Evolutionary conservation across 2,888 invertebrate genomes (phyloP).

Genomic region (Leptogaster cylindrica): DNA sequence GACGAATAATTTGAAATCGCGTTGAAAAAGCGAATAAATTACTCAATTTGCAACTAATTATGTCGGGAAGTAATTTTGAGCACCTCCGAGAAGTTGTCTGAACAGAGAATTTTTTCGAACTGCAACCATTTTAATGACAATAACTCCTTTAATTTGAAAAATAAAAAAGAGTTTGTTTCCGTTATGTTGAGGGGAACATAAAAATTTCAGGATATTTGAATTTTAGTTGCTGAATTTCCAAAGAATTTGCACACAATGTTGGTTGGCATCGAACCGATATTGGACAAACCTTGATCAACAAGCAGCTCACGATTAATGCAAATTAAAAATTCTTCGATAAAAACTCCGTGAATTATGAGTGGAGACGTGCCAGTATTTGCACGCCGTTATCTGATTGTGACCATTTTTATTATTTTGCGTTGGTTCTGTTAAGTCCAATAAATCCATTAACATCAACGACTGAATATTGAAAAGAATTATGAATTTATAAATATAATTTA

Average conservation of each 20-base stretch:
- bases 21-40: too few species aligned
- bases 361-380: conserved; percentile 13
- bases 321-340: conserved; percentile 9
- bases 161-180: too few species aligned
- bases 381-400: conserved; percentile 8
- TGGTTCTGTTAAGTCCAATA: neutral
- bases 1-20: too few species aligned
- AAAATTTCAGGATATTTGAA: conserved; percentile 12
- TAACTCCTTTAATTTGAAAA: too few species aligned
- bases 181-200: neutral
- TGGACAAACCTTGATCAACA: neutral
- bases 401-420: neutral
- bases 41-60: too few species aligned
- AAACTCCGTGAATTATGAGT: conserved; percentile 18
- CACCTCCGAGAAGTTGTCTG: too few species aligned
- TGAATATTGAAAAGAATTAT: conserved; percentile 19
- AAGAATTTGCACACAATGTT: neutral
- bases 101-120: too few species aligned
- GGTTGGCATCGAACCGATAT: neutral
- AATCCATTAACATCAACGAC: conserved; percentile 10
- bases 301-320: conserved; percentile 21
- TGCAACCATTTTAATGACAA: too few species aligned
- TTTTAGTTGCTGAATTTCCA: neutral
- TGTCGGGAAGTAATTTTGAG: too few species aligned
- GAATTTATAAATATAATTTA: conserved; percentile 23